Evolutionary conservation across 2,113 vertebrate species (phyloP), one percentile per base, ranked within the genome.

Genomic region (Percina caprodes): DNA sequence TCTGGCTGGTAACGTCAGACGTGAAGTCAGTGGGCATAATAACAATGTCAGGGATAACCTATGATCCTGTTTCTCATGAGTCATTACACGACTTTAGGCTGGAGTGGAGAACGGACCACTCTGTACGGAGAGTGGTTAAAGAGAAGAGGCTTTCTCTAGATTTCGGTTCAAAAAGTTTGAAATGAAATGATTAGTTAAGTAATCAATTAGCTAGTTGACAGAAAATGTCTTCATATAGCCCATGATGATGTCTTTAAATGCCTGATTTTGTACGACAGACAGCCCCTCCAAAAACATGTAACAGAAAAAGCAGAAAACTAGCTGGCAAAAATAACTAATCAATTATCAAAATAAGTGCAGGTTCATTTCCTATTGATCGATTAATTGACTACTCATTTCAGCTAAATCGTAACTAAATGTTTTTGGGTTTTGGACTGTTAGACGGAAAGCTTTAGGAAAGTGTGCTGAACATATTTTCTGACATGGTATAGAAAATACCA

Each of bases 71-170:
- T 81, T 77, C 39, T 75, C 23, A 60, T 89, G 87, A 90, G 84
- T 90, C 86, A 90, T 79, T 26, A 1, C 67, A 56, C 54, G 12
- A 65, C 75, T 90, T 90, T 86, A 82, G 83, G 51, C 48, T 21
- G 54, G 1, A 11, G 63, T 30, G 14, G 55, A 35, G 52, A 58
- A 62, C 48, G 23, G 58, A 83, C 49, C 33, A 45, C 78, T 86
- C 4, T 49, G 46, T 79, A 45, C 21, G 35, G 77, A 54, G 30
- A 61, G n/a, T n/a, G 18, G 73, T 52, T 61, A 18, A 21, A 60
- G 23, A 66, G 33, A 42, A 11, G 23, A 73, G 39, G 26, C 16
- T 56, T 58, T 14, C 5, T 30, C 21, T 59, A 26, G 19, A 56
- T 39, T 12, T 19, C 24, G 6, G 15, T 23, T 1, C 2, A 19